Evolutionary conservation across 1,140 invertebrate species (phyloP).

Genomic region (Anastrepha obliqua): DNA sequence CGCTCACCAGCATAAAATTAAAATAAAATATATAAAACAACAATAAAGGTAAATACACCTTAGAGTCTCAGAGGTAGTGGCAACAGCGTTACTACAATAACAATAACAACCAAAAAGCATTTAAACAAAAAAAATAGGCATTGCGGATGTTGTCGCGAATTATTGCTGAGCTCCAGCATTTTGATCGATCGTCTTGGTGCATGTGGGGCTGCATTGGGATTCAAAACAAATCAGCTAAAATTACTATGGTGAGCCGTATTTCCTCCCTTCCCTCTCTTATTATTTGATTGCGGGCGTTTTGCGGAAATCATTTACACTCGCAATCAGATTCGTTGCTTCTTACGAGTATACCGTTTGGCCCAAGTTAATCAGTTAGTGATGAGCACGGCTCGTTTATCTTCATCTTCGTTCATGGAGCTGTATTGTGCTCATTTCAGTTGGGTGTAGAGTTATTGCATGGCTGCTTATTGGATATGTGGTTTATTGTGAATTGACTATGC

Average conservation of each 20-base stretch:
- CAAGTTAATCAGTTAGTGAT: background rate
- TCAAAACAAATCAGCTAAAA: background rate
- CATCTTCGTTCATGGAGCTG: background rate
- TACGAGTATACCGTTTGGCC: background rate
- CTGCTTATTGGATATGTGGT: background rate
- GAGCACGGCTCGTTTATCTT: slow-evolving; percentile 12
- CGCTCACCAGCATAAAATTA: background rate
- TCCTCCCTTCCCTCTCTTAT: too few relatives aligned
- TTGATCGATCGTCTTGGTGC: background rate
- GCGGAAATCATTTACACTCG: slow-evolving; percentile 28
- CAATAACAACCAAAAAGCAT: background rate
- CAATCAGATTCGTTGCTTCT: background rate
- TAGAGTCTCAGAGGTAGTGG: background rate
- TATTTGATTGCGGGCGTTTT: slow-evolving; percentile 9
- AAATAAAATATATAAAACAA: background rate
- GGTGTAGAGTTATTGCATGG: background rate
- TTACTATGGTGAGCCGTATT: too few relatives aligned
- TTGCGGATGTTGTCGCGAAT: slow-evolving; percentile 21
- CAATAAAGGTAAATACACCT: slow-evolving; percentile 34
- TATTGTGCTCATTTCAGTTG: background rate
- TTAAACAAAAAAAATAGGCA: background rate
- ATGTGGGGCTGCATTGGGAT: background rate
- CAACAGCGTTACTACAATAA: background rate
- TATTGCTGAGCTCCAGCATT: background rate
- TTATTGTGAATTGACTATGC: background rate